Evolutionary conservation across 2,888 invertebrate species (phyloP), one percentile per base, ranked within the genome.

Genomic region (Candidula unifasciata): DNA sequence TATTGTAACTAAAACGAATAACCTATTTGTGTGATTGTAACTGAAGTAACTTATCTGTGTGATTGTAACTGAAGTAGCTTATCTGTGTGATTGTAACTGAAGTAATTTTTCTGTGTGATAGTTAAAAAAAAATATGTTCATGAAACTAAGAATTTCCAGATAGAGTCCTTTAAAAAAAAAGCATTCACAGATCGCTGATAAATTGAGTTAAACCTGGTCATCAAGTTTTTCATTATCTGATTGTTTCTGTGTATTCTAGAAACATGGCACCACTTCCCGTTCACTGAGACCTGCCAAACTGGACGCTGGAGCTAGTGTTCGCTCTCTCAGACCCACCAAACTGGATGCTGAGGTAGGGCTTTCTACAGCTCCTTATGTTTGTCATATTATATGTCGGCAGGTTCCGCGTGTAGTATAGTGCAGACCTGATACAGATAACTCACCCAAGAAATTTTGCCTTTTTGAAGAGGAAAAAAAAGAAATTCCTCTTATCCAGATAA

Each of bases 191-290:
- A n/a, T n/a, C n/a, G n/a, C n/a, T n/a, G n/a, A n/a, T n/a, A n/a
- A n/a, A n/a, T n/a, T n/a, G n/a, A n/a, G n/a, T n/a, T n/a, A n/a
- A n/a, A n/a, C n/a, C n/a, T n/a, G n/a, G n/a, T n/a, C n/a, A n/a
- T n/a, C n/a, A n/a, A 44, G 44, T 44, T 6, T 44, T 10, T 44
- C 44, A 44, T 44, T 44, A 44, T n/a, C n/a, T n/a, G n/a, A 35
- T 33, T 44, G 1, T 64, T 10, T 60, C 1, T 64, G 57, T 78
- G 18, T 68, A 76, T 87, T 89, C 33, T 94, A 99, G 98, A 99
- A 98, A 96, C 98, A 99, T 94, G 99, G 99, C 88, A 97, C 97
- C 85, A 98, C 98, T 78, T 96, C 97, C 91, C 98, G 98, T 94
- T 97, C 97, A 71, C 89, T 97, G 89, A 97, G 98, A 94, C 97